Evolutionary conservation across 2,888 invertebrate species (phyloP).

Genomic region (Andricus quercusramuli): DNA sequence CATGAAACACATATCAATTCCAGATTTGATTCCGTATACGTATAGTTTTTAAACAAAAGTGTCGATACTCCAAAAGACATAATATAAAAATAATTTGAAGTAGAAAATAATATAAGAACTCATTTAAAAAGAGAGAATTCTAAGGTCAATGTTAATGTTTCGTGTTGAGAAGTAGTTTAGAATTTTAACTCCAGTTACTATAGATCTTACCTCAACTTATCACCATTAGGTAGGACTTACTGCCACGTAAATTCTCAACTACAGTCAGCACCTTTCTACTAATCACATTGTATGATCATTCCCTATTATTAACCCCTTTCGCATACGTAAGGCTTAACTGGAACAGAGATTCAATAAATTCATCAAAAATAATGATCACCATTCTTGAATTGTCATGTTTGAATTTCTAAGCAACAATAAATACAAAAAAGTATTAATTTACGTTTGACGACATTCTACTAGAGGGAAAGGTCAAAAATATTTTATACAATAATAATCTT

Average conservation of each 20-base stretch:
- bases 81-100: too few relatives aligned
- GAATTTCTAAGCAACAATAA: too few relatives aligned
- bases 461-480: too few relatives aligned
- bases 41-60: too few relatives aligned
- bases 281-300: background rate
- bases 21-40: too few relatives aligned
- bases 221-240: background rate
- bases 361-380: background rate
- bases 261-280: background rate
- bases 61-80: too few relatives aligned
- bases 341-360: background rate
- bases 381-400: too few relatives aligned
- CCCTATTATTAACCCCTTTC: background rate
- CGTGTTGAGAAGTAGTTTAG: conserved; percentile 15
- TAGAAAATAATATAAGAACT: background rate
- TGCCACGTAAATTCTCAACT: background rate
- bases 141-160: background rate
- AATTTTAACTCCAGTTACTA: background rate
- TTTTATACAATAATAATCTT: too few relatives aligned
- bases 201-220: conserved; percentile 1
- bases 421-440: too few relatives aligned
- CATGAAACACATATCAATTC: too few relatives aligned
- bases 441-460: too few relatives aligned
- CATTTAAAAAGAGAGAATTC: background rate
- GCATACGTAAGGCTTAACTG: background rate